Evolutionary conservation across 2,888 invertebrate genomes (phyloP).

Genomic region (Caenorhabditis virilis): DNA sequence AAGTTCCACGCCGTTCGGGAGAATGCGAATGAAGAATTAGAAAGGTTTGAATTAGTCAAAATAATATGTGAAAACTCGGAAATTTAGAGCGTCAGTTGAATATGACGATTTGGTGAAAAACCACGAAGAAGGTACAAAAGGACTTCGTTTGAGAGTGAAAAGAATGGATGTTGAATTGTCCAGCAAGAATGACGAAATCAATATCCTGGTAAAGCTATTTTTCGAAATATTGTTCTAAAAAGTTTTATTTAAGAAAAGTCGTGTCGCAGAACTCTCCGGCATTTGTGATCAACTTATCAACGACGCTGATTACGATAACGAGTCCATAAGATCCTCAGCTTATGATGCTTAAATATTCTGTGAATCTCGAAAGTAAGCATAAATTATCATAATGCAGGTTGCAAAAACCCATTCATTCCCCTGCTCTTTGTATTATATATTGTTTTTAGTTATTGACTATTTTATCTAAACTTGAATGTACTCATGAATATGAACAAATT

Average conservation of each 20-base stretch:
- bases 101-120: conserved; percentile 22
- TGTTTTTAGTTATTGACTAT: too few relatives aligned
- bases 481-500: too few relatives aligned
- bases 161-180: conserved; percentile 14
- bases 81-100: conserved; percentile 14
- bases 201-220: conserved; percentile 3
- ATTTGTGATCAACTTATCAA: conserved; percentile 32
- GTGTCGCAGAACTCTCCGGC: conserved; percentile 15
- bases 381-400: too few relatives aligned
- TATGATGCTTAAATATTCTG: conserved; percentile 23
- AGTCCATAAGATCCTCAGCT: conserved; percentile 7
- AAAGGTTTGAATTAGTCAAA: conserved; percentile 6
- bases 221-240: neutral
- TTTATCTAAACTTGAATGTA: too few relatives aligned
- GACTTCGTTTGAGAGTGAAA: conserved; percentile 15
- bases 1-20: conserved; percentile 23
- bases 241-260: conserved; percentile 2
- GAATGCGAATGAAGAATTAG: conserved; percentile 22
- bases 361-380: too few relatives aligned
- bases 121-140: conserved; percentile 28
- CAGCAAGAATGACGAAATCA: conserved; percentile 23
- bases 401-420: too few relatives aligned
- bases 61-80: neutral
- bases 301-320: conserved; percentile 26
- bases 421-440: too few relatives aligned